Percentiles rank a stretch among this genome's conserved stretches.
phyloP scores from a whole-genome alignment of 2,797 vertebrate genomes.

The Anguilla anguilla region DNA sequence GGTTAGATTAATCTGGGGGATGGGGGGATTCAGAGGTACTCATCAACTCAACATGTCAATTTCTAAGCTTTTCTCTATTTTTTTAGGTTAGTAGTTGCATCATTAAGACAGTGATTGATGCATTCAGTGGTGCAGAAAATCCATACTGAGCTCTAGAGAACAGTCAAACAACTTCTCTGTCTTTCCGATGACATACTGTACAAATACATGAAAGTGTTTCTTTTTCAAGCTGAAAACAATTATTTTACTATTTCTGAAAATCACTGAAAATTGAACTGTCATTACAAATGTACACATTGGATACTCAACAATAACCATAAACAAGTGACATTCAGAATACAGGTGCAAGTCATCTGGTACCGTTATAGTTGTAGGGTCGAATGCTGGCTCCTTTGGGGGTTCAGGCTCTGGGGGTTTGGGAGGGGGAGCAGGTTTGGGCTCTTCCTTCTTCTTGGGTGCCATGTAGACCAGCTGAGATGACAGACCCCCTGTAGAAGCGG shows the following conservation, averaged over 20 bases:
- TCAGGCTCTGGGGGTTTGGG: slow-evolving; percentile 80
- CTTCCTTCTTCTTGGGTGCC: slow-evolving; percentile 96
- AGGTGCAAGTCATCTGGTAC: slow-evolving; percentile 65
- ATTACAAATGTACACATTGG: too few species aligned
- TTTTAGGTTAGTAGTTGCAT: neutral
- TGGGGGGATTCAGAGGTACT: too few species aligned
- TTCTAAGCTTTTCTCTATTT: neutral
- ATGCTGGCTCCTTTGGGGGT: slow-evolving; percentile 81
- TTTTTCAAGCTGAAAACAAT: neutral
- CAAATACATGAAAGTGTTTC: neutral
- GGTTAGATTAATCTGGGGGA: neutral
- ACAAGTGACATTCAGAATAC: neutral
- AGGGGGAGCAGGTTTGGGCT: slow-evolving; percentile 74
- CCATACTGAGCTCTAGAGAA: neutral
- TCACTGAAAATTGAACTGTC: neutral
- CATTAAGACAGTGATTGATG: neutral
- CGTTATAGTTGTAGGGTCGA: slow-evolving; percentile 84
- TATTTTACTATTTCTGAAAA: neutral
- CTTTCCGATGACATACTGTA: neutral
- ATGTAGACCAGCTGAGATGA: slow-evolving; percentile 63
- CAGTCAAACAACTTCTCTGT: neutral
- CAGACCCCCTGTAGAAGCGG: slow-evolving; percentile 23
- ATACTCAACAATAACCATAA: neutral
- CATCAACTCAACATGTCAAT: too few species aligned
- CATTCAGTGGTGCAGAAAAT: neutral